phyloP scores from a whole-genome alignment of 2,113 vertebrate genomes.

The Cinclus mexicanus region DNA sequence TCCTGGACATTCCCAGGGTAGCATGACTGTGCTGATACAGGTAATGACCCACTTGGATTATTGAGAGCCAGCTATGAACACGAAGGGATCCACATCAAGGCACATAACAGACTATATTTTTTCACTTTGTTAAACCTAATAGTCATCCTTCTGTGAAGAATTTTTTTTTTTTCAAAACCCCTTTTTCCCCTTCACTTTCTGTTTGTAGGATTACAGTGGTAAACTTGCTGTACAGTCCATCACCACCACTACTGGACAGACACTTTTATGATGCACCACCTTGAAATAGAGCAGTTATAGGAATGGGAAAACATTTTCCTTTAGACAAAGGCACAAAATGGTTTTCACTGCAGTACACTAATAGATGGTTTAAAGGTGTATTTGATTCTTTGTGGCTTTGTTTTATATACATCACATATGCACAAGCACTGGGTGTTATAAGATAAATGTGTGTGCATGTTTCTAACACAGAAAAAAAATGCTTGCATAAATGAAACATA shows the following conservation, averaged over 20 bases:
- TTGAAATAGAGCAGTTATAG: neutral
- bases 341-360: neutral
- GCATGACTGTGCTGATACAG: neutral
- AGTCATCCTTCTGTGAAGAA: neutral
- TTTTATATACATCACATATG: neutral
- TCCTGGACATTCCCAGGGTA: neutral
- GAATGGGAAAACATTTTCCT: neutral
- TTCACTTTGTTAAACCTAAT: neutral
- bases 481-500: neutral
- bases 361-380: neutral
- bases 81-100: neutral
- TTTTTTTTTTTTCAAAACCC: neutral
- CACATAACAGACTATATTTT: neutral
- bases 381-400: neutral
- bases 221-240: neutral
- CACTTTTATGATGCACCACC: neutral
- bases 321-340: neutral
- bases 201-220: neutral
- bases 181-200: neutral
- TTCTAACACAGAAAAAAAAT: neutral
- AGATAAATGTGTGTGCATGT: neutral
- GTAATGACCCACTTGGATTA: neutral
- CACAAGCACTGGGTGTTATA: neutral
- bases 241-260: neutral
- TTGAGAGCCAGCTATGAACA: neutral